Evolutionary conservation across 1,140 invertebrate genomes (phyloP).

Genomic region (Aricia agestis): DNA sequence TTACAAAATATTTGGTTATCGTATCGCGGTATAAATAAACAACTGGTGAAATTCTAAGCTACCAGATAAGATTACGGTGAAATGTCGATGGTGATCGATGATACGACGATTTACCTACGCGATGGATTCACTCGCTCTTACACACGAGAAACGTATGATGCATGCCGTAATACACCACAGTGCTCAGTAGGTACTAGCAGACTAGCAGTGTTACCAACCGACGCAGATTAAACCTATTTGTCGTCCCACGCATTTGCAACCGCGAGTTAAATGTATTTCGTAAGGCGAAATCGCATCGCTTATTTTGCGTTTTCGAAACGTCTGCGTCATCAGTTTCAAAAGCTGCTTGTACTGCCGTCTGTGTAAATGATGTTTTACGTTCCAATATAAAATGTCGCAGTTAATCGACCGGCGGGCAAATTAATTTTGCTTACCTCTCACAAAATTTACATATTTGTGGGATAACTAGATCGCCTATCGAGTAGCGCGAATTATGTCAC

Average conservation of each 20-base stretch:
- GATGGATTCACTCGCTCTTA: background rate
- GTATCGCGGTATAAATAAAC: slow-evolving; percentile 57
- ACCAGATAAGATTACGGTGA: slow-evolving; percentile 56
- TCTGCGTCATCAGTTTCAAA: slow-evolving; percentile 59
- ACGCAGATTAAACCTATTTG: slow-evolving; percentile 66
- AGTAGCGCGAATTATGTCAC: background rate
- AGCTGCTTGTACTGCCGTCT: slow-evolving; percentile 50
- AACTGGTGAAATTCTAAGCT: slow-evolving; percentile 53
- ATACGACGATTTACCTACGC: slow-evolving; percentile 37
- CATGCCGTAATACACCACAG: background rate
- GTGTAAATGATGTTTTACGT: slow-evolving; percentile 35
- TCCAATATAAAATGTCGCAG: slow-evolving; percentile 22
- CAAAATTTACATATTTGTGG: background rate
- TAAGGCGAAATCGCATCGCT: slow-evolving; percentile 69
- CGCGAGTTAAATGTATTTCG: slow-evolving; percentile 65
- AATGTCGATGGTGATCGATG: slow-evolving; percentile 49
- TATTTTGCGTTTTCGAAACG: slow-evolving; percentile 72
- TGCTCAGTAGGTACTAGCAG: slow-evolving; percentile 11
- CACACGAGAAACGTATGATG: background rate
- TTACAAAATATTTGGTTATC: slow-evolving; percentile 62
- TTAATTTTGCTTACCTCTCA: slow-evolving; percentile 5
- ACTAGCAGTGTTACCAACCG: slow-evolving; percentile 29
- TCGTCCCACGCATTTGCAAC: slow-evolving; percentile 69
- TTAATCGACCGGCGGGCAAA: slow-evolving; percentile 16
- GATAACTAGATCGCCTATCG: background rate